Evolutionary conservation across 2,797 vertebrate genomes (phyloP).

Genomic region (Clarias laeviceps): DNA sequence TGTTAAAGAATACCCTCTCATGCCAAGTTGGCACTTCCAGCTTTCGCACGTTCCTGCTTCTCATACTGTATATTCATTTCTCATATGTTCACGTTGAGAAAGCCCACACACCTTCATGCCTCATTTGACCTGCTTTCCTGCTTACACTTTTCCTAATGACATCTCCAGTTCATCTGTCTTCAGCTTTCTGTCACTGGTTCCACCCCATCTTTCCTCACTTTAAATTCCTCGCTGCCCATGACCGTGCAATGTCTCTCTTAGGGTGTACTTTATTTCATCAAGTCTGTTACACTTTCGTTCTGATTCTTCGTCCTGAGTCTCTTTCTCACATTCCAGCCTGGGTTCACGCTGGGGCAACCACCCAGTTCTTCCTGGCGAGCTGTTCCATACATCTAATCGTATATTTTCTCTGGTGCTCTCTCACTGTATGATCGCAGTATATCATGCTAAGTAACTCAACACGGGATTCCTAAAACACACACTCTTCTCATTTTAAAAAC

Average conservation of each 20-base stretch:
- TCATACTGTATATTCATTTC: not conserved
- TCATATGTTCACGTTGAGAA: not conserved
- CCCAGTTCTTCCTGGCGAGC: constrained; percentile 24
- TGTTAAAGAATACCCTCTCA: not conserved
- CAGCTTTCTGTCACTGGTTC: constrained; percentile 3
- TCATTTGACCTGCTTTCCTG: constrained; percentile 30
- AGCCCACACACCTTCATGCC: constrained; percentile 33
- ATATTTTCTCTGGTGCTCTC: not conserved
- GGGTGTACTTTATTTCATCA: constrained; percentile 35
- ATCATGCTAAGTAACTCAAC: not conserved
- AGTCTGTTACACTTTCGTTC: constrained; percentile 1
- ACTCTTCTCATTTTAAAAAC: not conserved
- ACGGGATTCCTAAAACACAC: not conserved
- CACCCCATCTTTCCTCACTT: constrained; percentile 2
- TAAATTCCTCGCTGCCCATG: constrained; percentile 29
- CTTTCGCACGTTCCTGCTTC: constrained; percentile 6
- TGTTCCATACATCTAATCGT: constrained; percentile 18
- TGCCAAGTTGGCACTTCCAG: not conserved
- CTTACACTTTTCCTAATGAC: constrained; percentile 22
- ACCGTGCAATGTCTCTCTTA: constrained; percentile 31
- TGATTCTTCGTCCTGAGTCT: not conserved
- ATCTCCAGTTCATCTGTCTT: constrained; percentile 31
- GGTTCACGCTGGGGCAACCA: constrained; percentile 31
- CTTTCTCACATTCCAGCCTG: constrained; percentile 29
- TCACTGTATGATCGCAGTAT: not conserved